Evolutionary conservation across 2,797 vertebrate species (phyloP), one percentile per base, ranked within the genome.

Genomic region (Peromyscus melanophrys): DNA sequence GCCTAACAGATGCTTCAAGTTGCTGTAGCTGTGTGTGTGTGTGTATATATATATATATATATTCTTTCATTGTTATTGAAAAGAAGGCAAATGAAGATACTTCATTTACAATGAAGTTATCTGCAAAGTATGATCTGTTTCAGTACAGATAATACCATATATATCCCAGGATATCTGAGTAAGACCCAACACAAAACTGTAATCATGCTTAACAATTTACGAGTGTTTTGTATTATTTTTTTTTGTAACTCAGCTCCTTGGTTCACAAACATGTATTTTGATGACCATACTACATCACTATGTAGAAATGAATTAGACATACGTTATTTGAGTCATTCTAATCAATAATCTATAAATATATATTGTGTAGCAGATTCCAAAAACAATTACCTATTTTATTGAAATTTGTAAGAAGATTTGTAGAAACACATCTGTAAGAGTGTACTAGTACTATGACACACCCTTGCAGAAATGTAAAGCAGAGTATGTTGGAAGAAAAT

Each of bases 401-500:
- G 65, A 6, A 52, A 34, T 90, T 37, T 77, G n/a, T 43, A 93
- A 92, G 16, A 8, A 25, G 1, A 67, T 86, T 67, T 69, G 5
- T 34, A 55, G 31, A 88, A 73, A 46, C 11, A 90, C 11, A 61
- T 63, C 25, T 67, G 1, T 90, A 49, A 69, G 19, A 94, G 19
- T 90, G 5, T 82, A 14, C 16, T 75, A 71, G 77, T 19, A 52
- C 16, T 75, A 13, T 17, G 23, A 55, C 19, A 23, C 49, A 34
- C 3, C 3, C n/a, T 96, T 96, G 77, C 3, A 85, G 46, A 93
- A 94, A 85, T 63, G 69, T 2, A 29, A 1, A 3, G 4, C 67
- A 61, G 37, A 67, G 7, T 77, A 11, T 77, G 95, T 80, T 52
- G 31, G 86, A 88, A 86, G 29, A 67, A 95, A 96, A 85, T 12